Base-by-base conservation (phyloP, 2,888 invertebrate species). In the Leucophenga montana region DNA sequence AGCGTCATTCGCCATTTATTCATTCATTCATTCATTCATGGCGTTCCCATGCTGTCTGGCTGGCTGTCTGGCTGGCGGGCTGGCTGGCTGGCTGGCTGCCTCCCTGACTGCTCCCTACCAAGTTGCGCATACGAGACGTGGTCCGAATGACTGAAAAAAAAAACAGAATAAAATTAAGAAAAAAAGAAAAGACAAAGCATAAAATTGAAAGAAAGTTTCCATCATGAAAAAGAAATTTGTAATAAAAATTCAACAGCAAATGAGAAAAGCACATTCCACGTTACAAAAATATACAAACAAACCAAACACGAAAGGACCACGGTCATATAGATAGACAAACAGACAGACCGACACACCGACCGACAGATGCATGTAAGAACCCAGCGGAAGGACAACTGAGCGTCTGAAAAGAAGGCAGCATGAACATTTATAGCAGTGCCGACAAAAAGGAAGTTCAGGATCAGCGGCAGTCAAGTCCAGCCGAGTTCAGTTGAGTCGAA, bases 191-290 rank as follows among this genome's bases (percentile, higher is more conserved):
- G 67, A 33, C 31, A 67, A 69, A 66, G 50, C 56, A 44, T 20
- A 62, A 65, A 48, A 48, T 14, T 22, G 46, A 48, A 39, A 46
- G 18, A 64, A 48, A 57, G 65, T 71, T 75, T 66, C 68, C 78
- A 78, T 77, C 82, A 76, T 74, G 76, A 78, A 39, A 39, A 39
- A 78, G 79, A 80, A 85, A 81, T 85, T 81, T 84, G 78, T 79
- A 81, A 81, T 80, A 82, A 84, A 85, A 85, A 84, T 83, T 82
- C 83, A 84, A 74, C 76, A 80, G 83, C 81, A 84, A 84, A 85
- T 83, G 77, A 79, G 77, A 79, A 84, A 79, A 74, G 76, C 71
- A 75, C 75, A 59, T 33, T 39, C 22, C 16, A 33, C 6, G 61
- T 61, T 44, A n/a, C 53, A 53, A 13, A 18, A 20, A 53, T 11